Percentiles rank a stretch among this genome's conserved stretches.
phyloP scores from a whole-genome alignment of 2,888 invertebrate genomes.

The Leptarthrus brevirostris region DNA sequence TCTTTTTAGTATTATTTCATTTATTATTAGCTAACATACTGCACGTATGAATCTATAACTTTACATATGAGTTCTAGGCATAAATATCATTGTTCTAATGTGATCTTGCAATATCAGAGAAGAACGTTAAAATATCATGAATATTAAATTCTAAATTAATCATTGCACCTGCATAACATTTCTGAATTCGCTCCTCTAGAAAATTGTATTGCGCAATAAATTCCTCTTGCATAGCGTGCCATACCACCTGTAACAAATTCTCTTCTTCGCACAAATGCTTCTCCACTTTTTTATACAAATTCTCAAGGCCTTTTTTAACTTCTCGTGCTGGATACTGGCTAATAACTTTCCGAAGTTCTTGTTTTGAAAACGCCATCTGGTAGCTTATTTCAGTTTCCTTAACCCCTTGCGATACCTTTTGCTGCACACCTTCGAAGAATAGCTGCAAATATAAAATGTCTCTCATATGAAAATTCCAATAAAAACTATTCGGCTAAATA shows the following conservation, averaged over 20 bases:
- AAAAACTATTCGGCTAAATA: conserved; percentile 66
- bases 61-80: too few relatives aligned
- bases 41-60: too few relatives aligned
- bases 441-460: conserved; percentile 73
- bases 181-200: conserved; percentile 90
- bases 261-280: conserved; percentile 97
- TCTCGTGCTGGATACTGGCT: conserved; percentile 93
- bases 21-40: too few relatives aligned
- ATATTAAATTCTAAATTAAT: conserved; percentile 95
- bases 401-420: conserved; percentile 91
- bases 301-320: conserved; percentile 92
- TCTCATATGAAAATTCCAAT: conserved; percentile 46
- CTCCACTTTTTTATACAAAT: conserved; percentile 94
- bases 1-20: too few relatives aligned
- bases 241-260: conserved; percentile 93
- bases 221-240: conserved; percentile 99
- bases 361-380: conserved; percentile 96
- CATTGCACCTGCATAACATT: conserved; percentile 96
- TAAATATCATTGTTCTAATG: conserved; percentile 71
- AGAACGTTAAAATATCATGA: conserved; percentile 93
- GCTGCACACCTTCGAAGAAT: conserved; percentile 97
- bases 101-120: conserved; percentile 97
- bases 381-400: conserved; percentile 98
- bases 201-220: conserved; percentile 96
- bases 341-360: conserved; percentile 94